Conservation (phyloP, 2,888 invertebrate genomes). For the Piscicola geometra region DNA sequence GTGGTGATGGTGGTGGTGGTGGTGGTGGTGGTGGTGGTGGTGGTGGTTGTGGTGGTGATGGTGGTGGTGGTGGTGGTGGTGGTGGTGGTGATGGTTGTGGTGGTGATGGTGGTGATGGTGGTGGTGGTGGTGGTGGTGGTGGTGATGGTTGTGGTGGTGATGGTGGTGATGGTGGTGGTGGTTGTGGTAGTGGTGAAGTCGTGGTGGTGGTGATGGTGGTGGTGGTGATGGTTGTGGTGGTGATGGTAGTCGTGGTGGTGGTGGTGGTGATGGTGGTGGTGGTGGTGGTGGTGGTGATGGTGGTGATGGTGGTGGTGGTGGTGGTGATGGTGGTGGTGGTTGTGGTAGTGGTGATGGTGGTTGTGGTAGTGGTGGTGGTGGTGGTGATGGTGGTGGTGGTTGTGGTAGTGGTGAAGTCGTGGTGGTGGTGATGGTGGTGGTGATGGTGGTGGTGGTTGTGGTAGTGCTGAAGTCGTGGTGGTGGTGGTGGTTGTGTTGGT, state of each 20-base stretch:
- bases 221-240: slow-evolving; percentile 5
- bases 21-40: slow-evolving; percentile 10
- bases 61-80: not conserved
- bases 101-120: not conserved
- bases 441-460: slow-evolving; percentile 11
- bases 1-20: slow-evolving; percentile 14
- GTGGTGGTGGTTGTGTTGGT: slow-evolving; percentile 2
- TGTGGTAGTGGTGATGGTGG: not conserved
- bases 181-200: no score
- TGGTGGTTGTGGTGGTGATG: slow-evolving; percentile 2
- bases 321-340: no score
- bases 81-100: no score
- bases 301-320: not conserved
- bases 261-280: slow-evolving; percentile 13
- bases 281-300: not conserved
- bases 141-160: not conserved
- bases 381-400: not conserved
- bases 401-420: no score
- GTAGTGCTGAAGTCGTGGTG: slow-evolving; percentile 9
- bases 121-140: not conserved
- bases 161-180: no score
- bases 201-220: not conserved
- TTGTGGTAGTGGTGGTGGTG: not conserved
- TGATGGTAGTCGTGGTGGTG: slow-evolving; percentile 4
- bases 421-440: not conserved